A percentile compares a stretch with the other conserved stretches of the same genome.
Conservation (phyloP, 1,140 invertebrate genomes). For the Reticulitermes speratus region DNA sequence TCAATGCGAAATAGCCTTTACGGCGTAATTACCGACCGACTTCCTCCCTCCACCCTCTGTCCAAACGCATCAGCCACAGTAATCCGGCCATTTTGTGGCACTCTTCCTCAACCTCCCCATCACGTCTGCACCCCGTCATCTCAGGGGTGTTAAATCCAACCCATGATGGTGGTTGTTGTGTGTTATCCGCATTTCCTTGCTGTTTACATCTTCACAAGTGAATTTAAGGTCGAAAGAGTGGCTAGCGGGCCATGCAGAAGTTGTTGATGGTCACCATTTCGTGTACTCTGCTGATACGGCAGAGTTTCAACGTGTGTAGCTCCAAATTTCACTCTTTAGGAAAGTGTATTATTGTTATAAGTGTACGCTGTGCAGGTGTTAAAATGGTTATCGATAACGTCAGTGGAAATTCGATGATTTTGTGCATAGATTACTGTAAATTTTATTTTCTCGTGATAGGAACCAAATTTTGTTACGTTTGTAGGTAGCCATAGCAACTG, state of each 20-base stretch:
- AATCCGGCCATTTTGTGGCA: slow-evolving; percentile 25
- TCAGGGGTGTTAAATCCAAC: slow-evolving; percentile 2
- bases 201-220: neutral
- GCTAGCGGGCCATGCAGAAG: too few relatives aligned
- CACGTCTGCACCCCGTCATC: slow-evolving; percentile 7
- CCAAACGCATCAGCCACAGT: slow-evolving; percentile 19
- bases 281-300: neutral
- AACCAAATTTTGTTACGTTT: too few relatives aligned
- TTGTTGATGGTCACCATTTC: too few relatives aligned
- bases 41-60: neutral
- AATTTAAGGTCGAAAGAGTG: neutral
- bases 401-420: too few relatives aligned
- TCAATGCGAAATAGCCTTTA: slow-evolving; percentile 19
- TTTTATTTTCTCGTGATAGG: too few relatives aligned
- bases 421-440: too few relatives aligned
- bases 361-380: too few relatives aligned
- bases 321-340: too few relatives aligned
- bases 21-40: slow-evolving; percentile 2
- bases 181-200: neutral
- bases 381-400: too few relatives aligned
- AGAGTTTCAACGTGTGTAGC: too few relatives aligned
- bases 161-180: neutral
- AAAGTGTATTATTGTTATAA: too few relatives aligned
- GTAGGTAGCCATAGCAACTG: too few relatives aligned
- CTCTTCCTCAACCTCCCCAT: slow-evolving; percentile 10